Conservation (phyloP, 2,113 vertebrate genomes). For the Laterallus jamaicensis region DNA sequence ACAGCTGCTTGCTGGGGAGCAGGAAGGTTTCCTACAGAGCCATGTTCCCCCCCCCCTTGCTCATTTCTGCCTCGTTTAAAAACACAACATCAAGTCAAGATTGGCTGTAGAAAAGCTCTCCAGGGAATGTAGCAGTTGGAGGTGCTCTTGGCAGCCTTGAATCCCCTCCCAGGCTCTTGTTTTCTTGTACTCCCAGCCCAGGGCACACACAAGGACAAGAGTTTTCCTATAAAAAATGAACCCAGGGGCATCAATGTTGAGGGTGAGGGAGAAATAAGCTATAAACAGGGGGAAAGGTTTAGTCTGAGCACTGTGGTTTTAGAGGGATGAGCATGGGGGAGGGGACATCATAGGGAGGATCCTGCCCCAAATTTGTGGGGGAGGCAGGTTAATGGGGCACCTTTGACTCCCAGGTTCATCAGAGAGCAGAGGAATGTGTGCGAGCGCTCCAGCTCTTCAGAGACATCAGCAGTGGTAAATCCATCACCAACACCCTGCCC, state of each 20-base stretch:
- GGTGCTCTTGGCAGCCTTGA: background rate
- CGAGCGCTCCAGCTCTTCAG: slow-evolving; percentile 64
- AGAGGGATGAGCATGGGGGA: accelerated
- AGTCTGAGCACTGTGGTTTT: accelerated
- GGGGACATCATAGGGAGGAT: background rate
- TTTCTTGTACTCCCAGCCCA: accelerated
- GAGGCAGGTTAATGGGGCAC: background rate
- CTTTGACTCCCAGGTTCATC: slow-evolving; percentile 67
- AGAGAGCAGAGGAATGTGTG: slow-evolving; percentile 70
- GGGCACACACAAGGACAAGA: background rate
- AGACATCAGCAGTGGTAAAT: slow-evolving; percentile 19
- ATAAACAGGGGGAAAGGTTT: background rate
- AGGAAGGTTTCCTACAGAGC: background rate
- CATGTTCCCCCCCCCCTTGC: background rate
- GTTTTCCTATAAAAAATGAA: background rate
- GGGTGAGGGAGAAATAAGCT: background rate
- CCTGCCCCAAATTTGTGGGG: accelerated
- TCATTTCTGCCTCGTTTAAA: background rate
- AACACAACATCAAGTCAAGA: background rate
- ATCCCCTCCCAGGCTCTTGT: background rate
- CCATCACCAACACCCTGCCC: slow-evolving; percentile 21
- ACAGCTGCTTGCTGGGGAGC: slow-evolving; percentile 18
- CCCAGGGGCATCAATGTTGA: background rate
- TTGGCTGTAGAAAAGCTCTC: background rate
- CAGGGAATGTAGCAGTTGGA: background rate